Evolutionary conservation across 1,140 invertebrate species (phyloP), one percentile per base, ranked within the genome.

Genomic region (Helicoverpa zea): DNA sequence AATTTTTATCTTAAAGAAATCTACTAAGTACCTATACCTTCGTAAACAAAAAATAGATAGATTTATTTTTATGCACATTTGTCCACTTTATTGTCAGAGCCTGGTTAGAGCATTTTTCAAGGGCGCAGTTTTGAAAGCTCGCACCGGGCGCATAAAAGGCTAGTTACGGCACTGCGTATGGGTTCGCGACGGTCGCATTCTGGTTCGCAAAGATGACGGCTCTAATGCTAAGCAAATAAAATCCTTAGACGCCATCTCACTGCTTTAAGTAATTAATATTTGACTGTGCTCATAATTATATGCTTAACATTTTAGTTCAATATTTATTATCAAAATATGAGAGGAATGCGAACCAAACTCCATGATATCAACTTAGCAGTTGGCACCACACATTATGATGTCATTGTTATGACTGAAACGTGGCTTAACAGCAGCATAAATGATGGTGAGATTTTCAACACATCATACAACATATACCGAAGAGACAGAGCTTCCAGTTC

Each of bases 321-420:
- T 14, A 35, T 64, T 18, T 70, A 51, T 52, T 70, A 70, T 23
- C 66, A 70, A 18, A 70, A 70, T 11, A 18, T 70, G 12, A 70
- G 66, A 52, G 47, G 66, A 0, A 7, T 52, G 1, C 51, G 23
- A 14, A 70, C 66, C 12, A 70, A 64, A 64, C 13, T 35, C 0
- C 2, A 64, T 35, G 2, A 7, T 0, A 7, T 64, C 0, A 35
- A 14, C 3, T 2, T 35, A 12, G 23, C 23, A 4, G 23, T 29
- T 14, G 11, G 14, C 4, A 3, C 43, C 0, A 18, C 2, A 5
- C 12, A 64, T 4, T 64, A 64, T 13, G 61, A 64, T 12, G 61
- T 64, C 2, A 64, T 68, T 3, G 16, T 47, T 68, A 16, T 4
- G 16, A 68, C 64, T 1, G 64, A 68, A 14, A 68, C 64, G 1